Percentiles rank a stretch among this genome's conserved stretches.
Evolutionary conservation across 2,113 vertebrate genomes (phyloP).

Genomic region (Zosterops hypoxanthus): DNA sequence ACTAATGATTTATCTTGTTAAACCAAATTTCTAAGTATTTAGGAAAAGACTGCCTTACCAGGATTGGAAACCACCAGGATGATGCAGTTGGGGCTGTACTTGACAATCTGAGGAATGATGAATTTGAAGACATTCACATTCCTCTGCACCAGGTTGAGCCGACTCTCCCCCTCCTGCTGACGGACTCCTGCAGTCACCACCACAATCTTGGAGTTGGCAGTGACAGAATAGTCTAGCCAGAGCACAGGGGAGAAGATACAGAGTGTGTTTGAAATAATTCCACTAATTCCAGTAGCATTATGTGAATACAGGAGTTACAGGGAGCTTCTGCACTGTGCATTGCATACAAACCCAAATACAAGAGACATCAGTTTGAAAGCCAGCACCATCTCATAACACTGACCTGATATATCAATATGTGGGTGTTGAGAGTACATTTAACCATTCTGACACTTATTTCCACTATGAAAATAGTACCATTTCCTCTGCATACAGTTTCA

Average conservation of each 20-base stretch:
- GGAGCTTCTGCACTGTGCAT: background rate
- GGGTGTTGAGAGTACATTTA: background rate
- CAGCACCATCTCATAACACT: background rate
- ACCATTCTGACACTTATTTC: background rate
- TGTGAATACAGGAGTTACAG: background rate
- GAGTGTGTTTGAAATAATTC: background rate
- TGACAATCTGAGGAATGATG: slow-evolving; percentile 93
- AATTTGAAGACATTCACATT: slow-evolving; percentile 96
- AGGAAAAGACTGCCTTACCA: slow-evolving; percentile 67
- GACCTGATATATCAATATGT: accelerated
- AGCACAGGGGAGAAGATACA: accelerated
- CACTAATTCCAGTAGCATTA: background rate
- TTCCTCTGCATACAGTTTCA: background rate
- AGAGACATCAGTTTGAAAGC: background rate
- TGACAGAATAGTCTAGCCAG: slow-evolving; percentile 88
- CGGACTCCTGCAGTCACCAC: slow-evolving; percentile 94
- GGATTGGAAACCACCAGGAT: slow-evolving; percentile 97
- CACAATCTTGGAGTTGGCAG: slow-evolving; percentile 91
- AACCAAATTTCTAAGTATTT: accelerated
- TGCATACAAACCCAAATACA: background rate
- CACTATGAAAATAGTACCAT: background rate
- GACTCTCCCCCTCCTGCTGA: slow-evolving; percentile 96
- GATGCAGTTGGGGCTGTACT: slow-evolving; percentile 91
- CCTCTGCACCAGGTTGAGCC: slow-evolving; percentile 94
- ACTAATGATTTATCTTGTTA: background rate